Conservation (phyloP, 2,888 invertebrate species). For the Heterodera filipjevi region DNA sequence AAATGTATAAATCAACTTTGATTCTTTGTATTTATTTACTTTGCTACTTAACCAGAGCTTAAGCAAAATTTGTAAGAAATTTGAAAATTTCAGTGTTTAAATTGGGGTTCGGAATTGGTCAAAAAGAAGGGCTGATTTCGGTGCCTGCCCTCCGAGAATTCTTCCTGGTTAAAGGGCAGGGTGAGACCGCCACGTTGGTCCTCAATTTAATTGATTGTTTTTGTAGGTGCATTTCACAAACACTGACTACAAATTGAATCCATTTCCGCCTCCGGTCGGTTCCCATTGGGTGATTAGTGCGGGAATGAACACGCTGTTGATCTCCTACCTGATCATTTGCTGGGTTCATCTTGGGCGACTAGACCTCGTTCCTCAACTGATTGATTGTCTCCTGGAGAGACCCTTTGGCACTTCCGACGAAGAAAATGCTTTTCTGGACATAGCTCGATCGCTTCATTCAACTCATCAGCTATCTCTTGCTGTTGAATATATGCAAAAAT, state of each 20-base stretch:
- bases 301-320: conserved; percentile 31
- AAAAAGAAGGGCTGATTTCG: too few relatives aligned
- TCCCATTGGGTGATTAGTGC: conserved; percentile 26
- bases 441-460: conserved; percentile 20
- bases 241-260: conserved; percentile 49
- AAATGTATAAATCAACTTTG: too few relatives aligned
- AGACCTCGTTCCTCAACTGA: conserved; percentile 33
- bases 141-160: too few relatives aligned
- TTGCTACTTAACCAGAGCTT: too few relatives aligned
- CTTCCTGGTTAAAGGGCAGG: too few relatives aligned
- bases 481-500: conserved; percentile 20
- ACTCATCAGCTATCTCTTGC: conserved; percentile 12
- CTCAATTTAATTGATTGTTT: not conserved
- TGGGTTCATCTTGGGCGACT: conserved; percentile 38
- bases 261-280: conserved; percentile 48
- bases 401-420: conserved; percentile 33
- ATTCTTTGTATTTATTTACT: too few relatives aligned
- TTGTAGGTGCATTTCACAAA: conserved; percentile 48
- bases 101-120: too few relatives aligned
- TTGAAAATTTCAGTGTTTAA: too few relatives aligned
- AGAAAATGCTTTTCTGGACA: conserved; percentile 45
- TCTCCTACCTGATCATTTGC: conserved; percentile 46
- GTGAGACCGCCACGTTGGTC: too few relatives aligned
- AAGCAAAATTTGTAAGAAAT: too few relatives aligned
- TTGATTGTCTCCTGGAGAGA: conserved; percentile 44